Evolutionary conservation across 2,888 invertebrate species (phyloP), one percentile per base, ranked within the genome.

Genomic region (Dioctria rufipes): DNA sequence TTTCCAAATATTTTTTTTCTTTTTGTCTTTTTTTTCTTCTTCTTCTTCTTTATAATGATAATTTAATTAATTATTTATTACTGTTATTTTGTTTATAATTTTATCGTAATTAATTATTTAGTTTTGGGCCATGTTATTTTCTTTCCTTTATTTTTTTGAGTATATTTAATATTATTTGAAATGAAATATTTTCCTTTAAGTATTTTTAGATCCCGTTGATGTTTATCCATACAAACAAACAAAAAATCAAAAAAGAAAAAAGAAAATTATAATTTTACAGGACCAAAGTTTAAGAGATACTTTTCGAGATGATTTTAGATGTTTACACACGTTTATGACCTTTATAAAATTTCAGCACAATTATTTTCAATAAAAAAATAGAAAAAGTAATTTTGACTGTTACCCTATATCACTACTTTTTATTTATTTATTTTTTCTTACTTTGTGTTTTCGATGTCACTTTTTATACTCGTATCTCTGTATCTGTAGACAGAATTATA

Each of bases 151-250:
- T 73, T 73, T 73, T 5, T 46, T 46, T 37, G 25, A 25, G 25
- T 71, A 13, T 73, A 25, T 54, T 51, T 25, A n/a, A 25, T 39
- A 37, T 42, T 46, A 13, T 71, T 46, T 73, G 3, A 69, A 54
- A 43, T 61, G 39, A 73, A 61, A 60, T 25, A 25, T 11, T 78
- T 43, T 77, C 46, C 67, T 42, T 54, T 61, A 67, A 80, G 81
- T 81, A 81, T 81, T 81, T 81, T 81, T 75, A 69, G 81, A 81
- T 81, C 81, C 81, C 80, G 80, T 80, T 69, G 79, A 71, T 81
- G 80, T 81, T 25, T 77, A 77, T 67, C 79, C 81, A 77, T 66
- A 75, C 54, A 71, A 58, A 39, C 5, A 63, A 39, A 39, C 37
- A n/a, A 11, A 11, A 11, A 13, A n/a, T 39, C 11, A 5, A 37